Percentiles rank a stretch among this genome's conserved stretches.
These are phyloP conservation scores for Cataglyphis altisquamis DNA, from an alignment of 2,888 invertebrate species.

Conservation along the genomic window DNA sequence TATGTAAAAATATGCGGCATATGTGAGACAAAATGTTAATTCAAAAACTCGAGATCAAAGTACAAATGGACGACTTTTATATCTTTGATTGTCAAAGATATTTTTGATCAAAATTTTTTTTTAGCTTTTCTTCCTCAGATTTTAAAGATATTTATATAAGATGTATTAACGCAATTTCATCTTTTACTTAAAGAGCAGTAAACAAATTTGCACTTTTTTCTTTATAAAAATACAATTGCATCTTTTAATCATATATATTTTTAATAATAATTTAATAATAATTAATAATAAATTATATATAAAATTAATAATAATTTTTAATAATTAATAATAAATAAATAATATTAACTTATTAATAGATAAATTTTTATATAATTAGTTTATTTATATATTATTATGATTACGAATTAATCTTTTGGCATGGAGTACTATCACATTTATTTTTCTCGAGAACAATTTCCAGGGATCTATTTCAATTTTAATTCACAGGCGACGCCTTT, in stretches of 20 bases:
- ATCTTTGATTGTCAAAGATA: not conserved
- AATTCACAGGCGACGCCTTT: not conserved
- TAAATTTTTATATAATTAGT: not conserved
- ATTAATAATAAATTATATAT: no score
- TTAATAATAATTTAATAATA: no score
- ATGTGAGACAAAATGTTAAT: not conserved
- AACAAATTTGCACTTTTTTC: not conserved
- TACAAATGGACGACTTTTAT: conserved; percentile 21
- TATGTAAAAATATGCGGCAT: not conserved
- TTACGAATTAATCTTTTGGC: not conserved
- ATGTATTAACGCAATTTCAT: not conserved
- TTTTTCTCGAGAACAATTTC: not conserved
- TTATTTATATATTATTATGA: not conserved
- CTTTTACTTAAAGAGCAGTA: not conserved
- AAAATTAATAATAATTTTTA: no score
- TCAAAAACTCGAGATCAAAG: not conserved
- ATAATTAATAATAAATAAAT: not conserved
- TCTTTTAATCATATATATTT: not conserved
- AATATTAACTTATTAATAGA: not conserved
- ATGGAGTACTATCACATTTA: not conserved
- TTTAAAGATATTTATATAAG: not conserved
- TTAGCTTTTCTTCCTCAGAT: not conserved
- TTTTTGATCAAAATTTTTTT: not conserved
- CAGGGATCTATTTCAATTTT: not conserved
- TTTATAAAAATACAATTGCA: not conserved